Base-by-base conservation (phyloP, 2,888 invertebrate species). In the Reticulitermes lucifugus region DNA sequence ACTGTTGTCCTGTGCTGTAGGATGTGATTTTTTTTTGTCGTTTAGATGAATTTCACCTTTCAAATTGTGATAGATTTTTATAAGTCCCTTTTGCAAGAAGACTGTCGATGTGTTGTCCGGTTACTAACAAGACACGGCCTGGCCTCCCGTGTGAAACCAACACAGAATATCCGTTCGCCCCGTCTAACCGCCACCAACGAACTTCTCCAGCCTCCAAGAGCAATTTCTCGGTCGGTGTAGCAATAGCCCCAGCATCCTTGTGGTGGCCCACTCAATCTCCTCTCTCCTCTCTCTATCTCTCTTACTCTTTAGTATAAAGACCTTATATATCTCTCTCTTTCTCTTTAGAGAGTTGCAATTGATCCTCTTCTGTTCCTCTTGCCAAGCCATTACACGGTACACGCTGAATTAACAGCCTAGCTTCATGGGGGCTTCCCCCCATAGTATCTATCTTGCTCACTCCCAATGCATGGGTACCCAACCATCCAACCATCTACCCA, bases 391-490 rank as follows among this genome's bases (percentile, higher is more conserved):
- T 84, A 84, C 84, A 84, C 60, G 84, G 79, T 79, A 79, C 84
- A 84, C 84, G 84, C 65, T 84, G 84, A 84, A 84, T 79, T 83
- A 71, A 65, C 85, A 83, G 73, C 83, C 73, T 73, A 75, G 83
- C 55, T 71, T 51, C 71, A 83, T 71, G 55, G 83, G 80, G 80
- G 80, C 80, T 60, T 80, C 59, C 51, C 79, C 75, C 65, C 84
- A 55, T 51, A 35, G n/a, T 65, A 35, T 35, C 83, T 65, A 77
- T 77, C 55, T 60, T 43, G 55, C 82, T 73, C 85, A 14, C 85
- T 75, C 87, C 88, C 88, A 88, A 88, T 89, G 89, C 88, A 79
- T 75, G 85, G 75, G 79, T 79, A 83, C 83, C 77, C 70, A 46
- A 59, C 82, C 79, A 55, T 65, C 51, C 79, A 59, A 51, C 77